Base-by-base conservation (phyloP, 2,888 invertebrate genomes). In the Acanthosepion pharaonis region DNA sequence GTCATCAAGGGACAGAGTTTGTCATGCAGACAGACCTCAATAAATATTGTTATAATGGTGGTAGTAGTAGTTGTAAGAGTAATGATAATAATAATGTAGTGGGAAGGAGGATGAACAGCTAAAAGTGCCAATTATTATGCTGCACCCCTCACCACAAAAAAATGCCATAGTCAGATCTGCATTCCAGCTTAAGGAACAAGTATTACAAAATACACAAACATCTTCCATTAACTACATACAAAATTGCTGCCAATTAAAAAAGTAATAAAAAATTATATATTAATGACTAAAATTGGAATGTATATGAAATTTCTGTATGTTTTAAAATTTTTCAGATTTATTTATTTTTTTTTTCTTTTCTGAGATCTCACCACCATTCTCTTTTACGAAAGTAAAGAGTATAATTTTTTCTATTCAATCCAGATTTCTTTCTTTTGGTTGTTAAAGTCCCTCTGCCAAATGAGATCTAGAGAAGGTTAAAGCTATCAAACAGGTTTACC, bases 191-290 rank as follows among this genome's bases (percentile, higher is more conserved):
- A 51, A 51, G 92, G 92, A 93, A 93, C 92, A 93, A 93, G 92
- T 93, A 93, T 93, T 93, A 93, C 92, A 93, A 93, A 93, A 93
- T 93, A 93, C 92, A 93, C 92, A 93, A 93, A 93, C 92, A 92
- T 92, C 18, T 93, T 49, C 93, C 93, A 93, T 93, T 93, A 49
- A 93, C 93, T 93, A 93, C 93, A 93, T 93, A 93, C 93, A 93
- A 93, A 93, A 93, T 93, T 93, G 93, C 93, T 93, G 93, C 93
- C 93, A 93, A 53, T 93, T 51, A 93, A 93, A 78, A 93, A 93
- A 93, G 93, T 93, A 93, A 93, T 93, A 93, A 93, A 53, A 93
- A 93, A 53, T 53, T 53, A 53, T 28, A 93, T 93, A 93, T 53
- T 93, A 93, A 93, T 93, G 93, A 49, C 53, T 93, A 49, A 93